Evolutionary conservation across 2,888 invertebrate genomes (phyloP).

Genomic region (Cephus spinipes): DNA sequence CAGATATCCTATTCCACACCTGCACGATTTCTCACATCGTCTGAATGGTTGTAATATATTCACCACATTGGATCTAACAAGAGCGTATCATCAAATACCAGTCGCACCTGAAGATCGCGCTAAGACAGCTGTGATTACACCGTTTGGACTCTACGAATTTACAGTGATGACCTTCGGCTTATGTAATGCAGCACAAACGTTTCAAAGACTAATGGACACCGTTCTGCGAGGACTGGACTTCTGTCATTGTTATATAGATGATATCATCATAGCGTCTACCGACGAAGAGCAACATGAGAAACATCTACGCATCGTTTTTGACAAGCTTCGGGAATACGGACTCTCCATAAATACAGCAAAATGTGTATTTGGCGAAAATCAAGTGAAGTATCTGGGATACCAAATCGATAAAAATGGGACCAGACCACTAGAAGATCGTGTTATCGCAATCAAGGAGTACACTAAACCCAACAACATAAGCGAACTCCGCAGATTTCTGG

Average conservation of each 20-base stretch:
- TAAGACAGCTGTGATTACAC: constrained; percentile 35
- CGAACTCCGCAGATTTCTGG: constrained; percentile 35
- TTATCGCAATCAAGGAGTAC: constrained; percentile 24
- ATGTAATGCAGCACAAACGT: constrained; percentile 41
- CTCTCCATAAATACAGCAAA: constrained; percentile 39
- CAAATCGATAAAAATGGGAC: constrained; percentile 19
- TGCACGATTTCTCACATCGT: constrained; percentile 36
- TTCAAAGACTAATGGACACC: constrained; percentile 42
- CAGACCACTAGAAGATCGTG: constrained; percentile 23
- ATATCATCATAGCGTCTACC: constrained; percentile 35
- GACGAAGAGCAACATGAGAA: constrained; percentile 27
- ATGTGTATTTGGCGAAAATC: constrained; percentile 17
- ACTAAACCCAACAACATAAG: constrained; percentile 17
- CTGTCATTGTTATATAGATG: constrained; percentile 37
- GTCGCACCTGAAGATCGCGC: constrained; percentile 14
- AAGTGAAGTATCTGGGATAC: constrained; percentile 23
- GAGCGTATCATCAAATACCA: constrained; percentile 44
- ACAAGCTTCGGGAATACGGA: constrained; percentile 26
- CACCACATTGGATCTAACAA: constrained; percentile 26
- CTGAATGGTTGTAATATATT: constrained; percentile 28
- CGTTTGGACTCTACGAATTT: constrained; percentile 45
- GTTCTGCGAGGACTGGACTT: constrained; percentile 27
- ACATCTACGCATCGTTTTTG: constrained; percentile 27
- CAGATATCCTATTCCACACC: constrained; percentile 41
- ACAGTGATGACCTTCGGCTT: constrained; percentile 43